Evolutionary conservation across 2,113 vertebrate species (phyloP).

Genomic region (Dendropsophus ebraccatus): DNA sequence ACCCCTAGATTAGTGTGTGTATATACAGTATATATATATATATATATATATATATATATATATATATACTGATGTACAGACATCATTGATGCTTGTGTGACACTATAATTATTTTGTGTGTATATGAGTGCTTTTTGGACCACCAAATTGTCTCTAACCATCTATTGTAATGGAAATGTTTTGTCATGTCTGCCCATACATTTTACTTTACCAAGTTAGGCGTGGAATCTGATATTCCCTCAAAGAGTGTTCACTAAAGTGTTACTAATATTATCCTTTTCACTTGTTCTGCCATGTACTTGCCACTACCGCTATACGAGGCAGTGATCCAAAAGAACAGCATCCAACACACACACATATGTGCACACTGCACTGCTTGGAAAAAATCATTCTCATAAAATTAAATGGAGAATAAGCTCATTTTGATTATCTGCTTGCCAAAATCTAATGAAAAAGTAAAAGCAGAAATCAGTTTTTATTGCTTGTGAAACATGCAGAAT

Average conservation of each 20-base stretch:
- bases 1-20: not conserved
- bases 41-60: too few species aligned
- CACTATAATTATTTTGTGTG: too few species aligned
- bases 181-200: constrained; percentile 20
- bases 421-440: constrained; percentile 67
- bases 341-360: constrained; percentile 50
- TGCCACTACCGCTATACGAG: constrained; percentile 47
- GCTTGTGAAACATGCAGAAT: constrained; percentile 75
- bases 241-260: constrained; percentile 49
- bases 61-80: too few species aligned
- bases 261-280: constrained; percentile 51
- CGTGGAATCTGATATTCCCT: constrained; percentile 35
- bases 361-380: constrained; percentile 45
- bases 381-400: constrained; percentile 65
- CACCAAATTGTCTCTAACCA: not conserved
- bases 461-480: constrained; percentile 71
- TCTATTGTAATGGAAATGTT: constrained; percentile 30
- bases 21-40: too few species aligned
- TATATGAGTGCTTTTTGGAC: too few species aligned
- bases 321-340: constrained; percentile 42
- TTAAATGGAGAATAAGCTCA: constrained; percentile 62
- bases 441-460: constrained; percentile 76
- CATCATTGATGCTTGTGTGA: too few species aligned
- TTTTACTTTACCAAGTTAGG: constrained; percentile 31
- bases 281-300: constrained; percentile 32